Evolutionary conservation across 2,888 invertebrate genomes (phyloP), one percentile per base, ranked within the genome.

Genomic region (Cryptus armator): DNA sequence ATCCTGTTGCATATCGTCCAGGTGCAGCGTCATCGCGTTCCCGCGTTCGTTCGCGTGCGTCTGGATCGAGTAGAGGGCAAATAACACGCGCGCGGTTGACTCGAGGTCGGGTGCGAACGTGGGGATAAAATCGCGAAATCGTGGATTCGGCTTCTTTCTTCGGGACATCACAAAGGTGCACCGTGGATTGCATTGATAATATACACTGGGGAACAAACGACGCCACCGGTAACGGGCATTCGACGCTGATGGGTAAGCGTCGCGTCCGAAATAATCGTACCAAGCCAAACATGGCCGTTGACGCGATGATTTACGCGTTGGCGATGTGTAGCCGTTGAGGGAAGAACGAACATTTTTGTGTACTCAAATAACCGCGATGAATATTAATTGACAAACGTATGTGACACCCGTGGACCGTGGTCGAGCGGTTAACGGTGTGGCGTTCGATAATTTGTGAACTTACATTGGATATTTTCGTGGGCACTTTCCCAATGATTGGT

Each of bases 401-500:
- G 53, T 51, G 56, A 44, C 14, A 75, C 62, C 32, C 44, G 43
- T 44, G 37, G 74, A 66, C 14, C 68, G 80, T 66, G 82, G 68
- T 80, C 68, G 85, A 29, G 71, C 44, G 62, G 76, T 70, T 76
- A 79, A 75, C 74, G 77, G 19, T 70, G 71, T 62, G 86, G 86
- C 90, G 95, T 95, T 95, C 95, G 95, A 95, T 95, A 96, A 95
- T 96, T 95, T 95, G 95, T 95, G 95, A 95, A 96, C 96, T 96
- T 96, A 96, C 96, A 96, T 96, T 96, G 96, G 96, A 95, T 95
- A 95, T 95, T 95, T 95, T 95, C 95, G 94, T 94, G 93, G 93
- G 96, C 96, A 96, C 96, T 97, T 96, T 97, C 96, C 95, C 97
- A 95, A 97, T 97, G 97, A 97, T 97, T 97, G 97, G 97, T 96